These are phyloP conservation scores for Xenus cinereus DNA, from an alignment of 2,113 vertebrate species.

Conservation along the genomic window DNA sequence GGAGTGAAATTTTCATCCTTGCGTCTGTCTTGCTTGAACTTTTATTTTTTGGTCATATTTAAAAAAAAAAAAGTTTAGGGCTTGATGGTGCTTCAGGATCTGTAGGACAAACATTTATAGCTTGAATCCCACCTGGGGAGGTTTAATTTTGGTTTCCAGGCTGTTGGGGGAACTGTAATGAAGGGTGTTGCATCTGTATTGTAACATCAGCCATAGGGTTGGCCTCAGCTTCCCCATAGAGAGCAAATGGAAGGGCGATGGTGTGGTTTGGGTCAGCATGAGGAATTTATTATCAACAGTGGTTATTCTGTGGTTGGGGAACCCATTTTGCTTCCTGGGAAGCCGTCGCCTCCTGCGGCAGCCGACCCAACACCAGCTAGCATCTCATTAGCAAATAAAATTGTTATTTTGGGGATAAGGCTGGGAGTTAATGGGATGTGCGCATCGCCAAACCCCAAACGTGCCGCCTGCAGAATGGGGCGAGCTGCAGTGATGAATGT, in stretches of 20 bases:
- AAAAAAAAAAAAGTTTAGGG: not conserved
- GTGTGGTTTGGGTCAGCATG: not conserved
- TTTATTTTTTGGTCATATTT: no score
- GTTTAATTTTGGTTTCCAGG: not conserved
- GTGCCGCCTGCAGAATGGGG: not conserved
- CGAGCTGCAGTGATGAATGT: slow-evolving; percentile 26
- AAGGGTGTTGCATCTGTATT: fast-evolving
- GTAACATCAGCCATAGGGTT: fast-evolving
- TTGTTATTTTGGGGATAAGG: slow-evolving; percentile 22
- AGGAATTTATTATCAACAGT: fast-evolving
- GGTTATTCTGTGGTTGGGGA: not conserved
- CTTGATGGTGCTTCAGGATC: not conserved
- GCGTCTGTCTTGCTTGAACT: not conserved
- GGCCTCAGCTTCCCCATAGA: not conserved
- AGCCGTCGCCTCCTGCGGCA: fast-evolving
- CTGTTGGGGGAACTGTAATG: not conserved
- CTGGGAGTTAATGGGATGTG: not conserved
- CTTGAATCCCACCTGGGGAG: not conserved
- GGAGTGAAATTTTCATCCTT: not conserved
- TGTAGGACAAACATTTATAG: not conserved
- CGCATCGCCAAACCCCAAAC: not conserved
- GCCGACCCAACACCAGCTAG: not conserved
- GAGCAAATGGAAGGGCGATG: not conserved
- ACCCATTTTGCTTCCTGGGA: not conserved
- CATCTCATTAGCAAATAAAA: slow-evolving; percentile 59